These are phyloP conservation scores for Vulpes lagopus DNA, from an alignment of 2,113 vertebrate genomes.

Conservation along the genomic window DNA sequence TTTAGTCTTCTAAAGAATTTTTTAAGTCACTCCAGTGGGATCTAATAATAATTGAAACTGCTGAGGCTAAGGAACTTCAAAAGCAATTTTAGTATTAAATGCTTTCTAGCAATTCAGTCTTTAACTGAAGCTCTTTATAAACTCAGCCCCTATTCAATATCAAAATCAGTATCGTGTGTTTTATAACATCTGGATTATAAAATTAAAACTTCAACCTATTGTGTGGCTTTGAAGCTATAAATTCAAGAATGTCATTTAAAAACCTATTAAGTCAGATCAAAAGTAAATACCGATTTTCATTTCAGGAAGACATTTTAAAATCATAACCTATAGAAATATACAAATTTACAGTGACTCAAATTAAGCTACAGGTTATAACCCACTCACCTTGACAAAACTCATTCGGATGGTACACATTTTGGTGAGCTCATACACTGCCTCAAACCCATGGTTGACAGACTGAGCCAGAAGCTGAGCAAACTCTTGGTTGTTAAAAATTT, in stretches of 20 bases:
- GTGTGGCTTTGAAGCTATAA: slow-evolving; percentile 37
- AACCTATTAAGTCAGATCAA: not conserved
- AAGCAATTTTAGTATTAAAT: slow-evolving; percentile 56
- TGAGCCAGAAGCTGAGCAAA: slow-evolving; percentile 98
- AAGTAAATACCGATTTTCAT: not conserved
- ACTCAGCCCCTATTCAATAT: not conserved
- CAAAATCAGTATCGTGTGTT: slow-evolving; percentile 1
- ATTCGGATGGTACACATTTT: slow-evolving; percentile 99
- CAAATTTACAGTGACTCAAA: slow-evolving; percentile 24
- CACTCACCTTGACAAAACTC: slow-evolving; percentile 97
- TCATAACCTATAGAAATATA: not conserved
- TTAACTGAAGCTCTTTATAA: slow-evolving; percentile 53
- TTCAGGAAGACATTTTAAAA: slow-evolving; percentile 32
- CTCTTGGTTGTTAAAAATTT: slow-evolving; percentile 99
- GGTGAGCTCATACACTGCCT: slow-evolving; percentile 98
- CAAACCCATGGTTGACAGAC: slow-evolving; percentile 98
- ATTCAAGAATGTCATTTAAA: slow-evolving; percentile 55
- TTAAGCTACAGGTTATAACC: not conserved
- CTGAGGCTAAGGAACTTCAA: not conserved
- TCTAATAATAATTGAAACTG: not conserved
- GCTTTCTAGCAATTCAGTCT: slow-evolving; percentile 49
- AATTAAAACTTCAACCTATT: slow-evolving; percentile 13
- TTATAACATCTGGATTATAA: slow-evolving; percentile 41
- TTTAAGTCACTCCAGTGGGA: not conserved
- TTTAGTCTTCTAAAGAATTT: slow-evolving; percentile 14